Evolutionary conservation across 2,888 invertebrate genomes (phyloP).

Genomic region (Arctia plantaginis): DNA sequence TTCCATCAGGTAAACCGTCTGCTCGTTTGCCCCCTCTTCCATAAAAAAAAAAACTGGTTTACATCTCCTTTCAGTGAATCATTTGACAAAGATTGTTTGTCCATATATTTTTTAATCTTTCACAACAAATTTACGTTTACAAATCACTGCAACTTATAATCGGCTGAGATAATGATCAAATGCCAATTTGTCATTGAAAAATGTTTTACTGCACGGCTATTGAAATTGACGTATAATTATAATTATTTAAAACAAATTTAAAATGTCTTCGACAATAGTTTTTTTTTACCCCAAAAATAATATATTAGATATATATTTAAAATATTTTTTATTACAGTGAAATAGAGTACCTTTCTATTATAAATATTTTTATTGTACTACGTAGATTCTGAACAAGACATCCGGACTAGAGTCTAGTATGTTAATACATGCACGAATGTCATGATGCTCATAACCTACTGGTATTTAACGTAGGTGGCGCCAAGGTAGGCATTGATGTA

Average conservation of each 20-base stretch:
- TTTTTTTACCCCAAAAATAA: no score
- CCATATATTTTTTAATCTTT: background rate
- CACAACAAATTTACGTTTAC: background rate
- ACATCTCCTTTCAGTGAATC: background rate
- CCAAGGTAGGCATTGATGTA: background rate
- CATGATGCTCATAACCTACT: background rate
- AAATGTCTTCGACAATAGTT: no score
- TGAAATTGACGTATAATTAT: no score
- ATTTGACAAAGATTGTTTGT: background rate
- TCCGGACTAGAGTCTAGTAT: no score
- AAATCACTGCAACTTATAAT: background rate
- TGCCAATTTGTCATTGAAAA: background rate
- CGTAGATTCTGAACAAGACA: conserved; percentile 20
- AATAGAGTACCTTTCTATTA: background rate
- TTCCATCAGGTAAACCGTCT: no score
- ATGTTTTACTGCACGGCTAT: background rate
- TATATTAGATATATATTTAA: no score
- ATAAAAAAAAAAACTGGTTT: no score
- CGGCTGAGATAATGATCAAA: background rate
- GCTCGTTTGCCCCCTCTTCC: no score
- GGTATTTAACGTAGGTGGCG: background rate
- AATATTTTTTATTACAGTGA: background rate
- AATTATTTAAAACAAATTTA: no score
- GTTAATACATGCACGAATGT: background rate
- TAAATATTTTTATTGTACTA: background rate